Evolutionary conservation across 1,140 invertebrate genomes (phyloP).

Genomic region (Euschistus heros): DNA sequence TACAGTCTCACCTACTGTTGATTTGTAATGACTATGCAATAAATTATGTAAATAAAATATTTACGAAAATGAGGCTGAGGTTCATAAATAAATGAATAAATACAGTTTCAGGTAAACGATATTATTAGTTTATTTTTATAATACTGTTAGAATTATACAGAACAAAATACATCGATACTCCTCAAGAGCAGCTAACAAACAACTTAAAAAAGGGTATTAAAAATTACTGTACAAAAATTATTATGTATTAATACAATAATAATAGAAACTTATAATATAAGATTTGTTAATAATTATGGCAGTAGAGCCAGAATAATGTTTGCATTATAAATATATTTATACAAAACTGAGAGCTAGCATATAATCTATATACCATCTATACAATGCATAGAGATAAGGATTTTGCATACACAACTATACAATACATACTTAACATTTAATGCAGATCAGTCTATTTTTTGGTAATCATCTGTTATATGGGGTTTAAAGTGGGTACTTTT

Average conservation of each 20-base stretch:
- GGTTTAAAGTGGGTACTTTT: conserved; percentile 5
- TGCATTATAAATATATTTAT: conserved; percentile 18
- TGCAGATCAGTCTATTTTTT: conserved; percentile 26
- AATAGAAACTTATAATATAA: conserved; percentile 7
- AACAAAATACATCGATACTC: conserved; percentile 24
- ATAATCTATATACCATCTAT: conserved; percentile 1
- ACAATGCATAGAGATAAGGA: neutral
- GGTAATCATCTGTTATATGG: conserved; percentile 25
- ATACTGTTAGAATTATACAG: conserved; percentile 26
- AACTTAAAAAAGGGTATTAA: conserved; percentile 7
- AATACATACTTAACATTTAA: conserved; percentile 23
- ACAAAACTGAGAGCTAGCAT: conserved; percentile 17
- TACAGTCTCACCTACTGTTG: too few relatives aligned
- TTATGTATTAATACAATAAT: conserved; percentile 8
- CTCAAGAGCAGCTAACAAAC: conserved; percentile 14
- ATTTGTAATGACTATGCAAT: too few relatives aligned
- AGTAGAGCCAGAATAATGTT: neutral
- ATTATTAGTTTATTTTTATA: conserved; percentile 25
- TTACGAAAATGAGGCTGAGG: neutral
- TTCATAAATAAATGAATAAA: neutral
- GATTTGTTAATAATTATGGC: conserved; percentile 10
- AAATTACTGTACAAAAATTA: conserved; percentile 23
- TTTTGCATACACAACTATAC: conserved; percentile 11
- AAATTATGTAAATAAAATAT: too few relatives aligned
- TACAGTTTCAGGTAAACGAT: conserved; percentile 16